Percentiles rank a stretch among this genome's conserved stretches.
Evolutionary conservation across 2,888 invertebrate species (phyloP).

Genomic region (Cantharis rufa): DNA sequence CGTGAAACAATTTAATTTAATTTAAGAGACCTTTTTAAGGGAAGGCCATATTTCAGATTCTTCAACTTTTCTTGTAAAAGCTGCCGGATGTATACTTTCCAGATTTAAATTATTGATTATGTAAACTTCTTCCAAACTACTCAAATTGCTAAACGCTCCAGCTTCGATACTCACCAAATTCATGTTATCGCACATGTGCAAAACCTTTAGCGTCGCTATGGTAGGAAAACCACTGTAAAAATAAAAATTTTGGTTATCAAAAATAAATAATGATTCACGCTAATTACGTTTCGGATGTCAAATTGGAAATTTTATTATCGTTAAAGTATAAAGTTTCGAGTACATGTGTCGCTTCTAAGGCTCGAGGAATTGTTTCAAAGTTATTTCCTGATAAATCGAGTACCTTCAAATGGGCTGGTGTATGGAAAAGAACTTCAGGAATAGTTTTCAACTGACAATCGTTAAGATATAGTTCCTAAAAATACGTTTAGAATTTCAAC

Average conservation of each 20-base stretch:
- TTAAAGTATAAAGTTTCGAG: conserved; percentile 68
- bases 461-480: background rate
- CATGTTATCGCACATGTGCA: conserved; percentile 73
- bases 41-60: conserved; percentile 66
- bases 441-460: conserved; percentile 64
- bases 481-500: background rate
- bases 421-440: conserved; percentile 69
- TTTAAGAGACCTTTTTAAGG: conserved; percentile 59
- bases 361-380: conserved; percentile 63
- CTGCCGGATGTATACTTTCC: conserved; percentile 62
- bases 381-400: conserved; percentile 67
- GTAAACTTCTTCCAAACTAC: conserved; percentile 62
- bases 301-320: conserved; percentile 67
- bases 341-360: conserved; percentile 63
- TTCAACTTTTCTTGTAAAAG: conserved; percentile 59
- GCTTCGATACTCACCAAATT: conserved; percentile 62
- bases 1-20: conserved; percentile 17
- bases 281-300: conserved; percentile 54
- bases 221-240: conserved; percentile 66
- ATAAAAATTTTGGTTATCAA: background rate
- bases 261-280: conserved; percentile 23
- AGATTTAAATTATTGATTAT: conserved; percentile 69
- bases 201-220: conserved; percentile 63
- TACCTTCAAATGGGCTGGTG: conserved; percentile 65
- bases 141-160: conserved; percentile 62